Evolutionary conservation across 2,888 invertebrate species (phyloP).

Genomic region (Platerodrilus igneus): DNA sequence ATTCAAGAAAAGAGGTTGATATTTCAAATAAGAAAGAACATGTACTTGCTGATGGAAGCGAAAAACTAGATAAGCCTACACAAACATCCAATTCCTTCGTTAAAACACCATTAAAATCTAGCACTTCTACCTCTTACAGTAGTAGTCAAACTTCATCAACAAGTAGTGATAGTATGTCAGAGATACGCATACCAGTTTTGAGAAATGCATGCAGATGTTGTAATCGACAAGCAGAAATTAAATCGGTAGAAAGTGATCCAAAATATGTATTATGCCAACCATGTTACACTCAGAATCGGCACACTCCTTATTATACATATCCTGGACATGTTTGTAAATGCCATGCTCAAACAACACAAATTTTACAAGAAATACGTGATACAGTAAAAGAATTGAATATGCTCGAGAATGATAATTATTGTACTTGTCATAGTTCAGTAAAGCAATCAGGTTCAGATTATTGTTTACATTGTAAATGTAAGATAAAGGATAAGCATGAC

Average conservation of each 20-base stretch:
- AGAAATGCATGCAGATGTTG: background rate
- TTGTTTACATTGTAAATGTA: constrained; percentile 17
- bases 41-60: too few relatives aligned
- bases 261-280: constrained; percentile 25
- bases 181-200: too few relatives aligned
- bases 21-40: too few relatives aligned
- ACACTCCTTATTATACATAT: constrained; percentile 16
- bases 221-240: too few relatives aligned
- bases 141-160: too few relatives aligned
- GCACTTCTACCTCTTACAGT: too few relatives aligned
- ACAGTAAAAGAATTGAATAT: constrained; percentile 47
- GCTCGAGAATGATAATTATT: constrained; percentile 30
- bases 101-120: too few relatives aligned
- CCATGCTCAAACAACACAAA: constrained; percentile 7
- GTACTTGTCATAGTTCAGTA: constrained; percentile 26
- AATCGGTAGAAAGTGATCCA: constrained; percentile 4
- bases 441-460: constrained; percentile 4
- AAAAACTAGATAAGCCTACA: too few relatives aligned
- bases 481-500: constrained; percentile 9
- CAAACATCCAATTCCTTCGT: too few relatives aligned
- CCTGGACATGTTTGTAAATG: constrained; percentile 29
- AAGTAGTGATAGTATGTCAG: too few relatives aligned
- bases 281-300: constrained; percentile 22
- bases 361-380: constrained; percentile 20
- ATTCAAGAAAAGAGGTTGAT: too few relatives aligned